phyloP scores from a whole-genome alignment of 35 echinoderm and acorn worm genomes.

The Patiria miniata region DNA sequence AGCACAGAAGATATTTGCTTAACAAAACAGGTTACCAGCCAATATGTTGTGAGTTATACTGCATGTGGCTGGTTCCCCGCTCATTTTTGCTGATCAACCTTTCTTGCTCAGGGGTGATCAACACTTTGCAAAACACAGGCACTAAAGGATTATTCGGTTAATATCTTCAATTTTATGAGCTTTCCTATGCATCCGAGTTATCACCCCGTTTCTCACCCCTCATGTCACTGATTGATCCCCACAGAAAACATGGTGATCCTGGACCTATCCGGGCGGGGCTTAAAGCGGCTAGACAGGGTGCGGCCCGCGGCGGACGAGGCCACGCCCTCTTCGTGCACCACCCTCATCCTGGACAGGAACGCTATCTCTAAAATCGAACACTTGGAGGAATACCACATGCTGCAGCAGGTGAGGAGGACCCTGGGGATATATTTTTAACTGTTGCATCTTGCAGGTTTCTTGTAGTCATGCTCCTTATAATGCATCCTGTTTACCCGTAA shows the following conservation, averaged over 20 bases:
- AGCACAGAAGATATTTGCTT: too few relatives aligned
- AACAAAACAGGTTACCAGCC: too few relatives aligned
- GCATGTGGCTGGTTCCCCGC: too few relatives aligned
- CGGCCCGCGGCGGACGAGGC: slow-evolving; percentile 27
- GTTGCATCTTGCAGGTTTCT: neutral
- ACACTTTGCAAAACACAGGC: too few relatives aligned
- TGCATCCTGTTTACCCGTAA: too few relatives aligned
- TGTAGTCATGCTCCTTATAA: neutral
- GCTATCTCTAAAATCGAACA: slow-evolving; percentile 85
- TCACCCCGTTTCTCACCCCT: too few relatives aligned
- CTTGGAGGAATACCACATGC: slow-evolving; percentile 66
- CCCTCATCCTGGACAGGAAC: slow-evolving; percentile 94
- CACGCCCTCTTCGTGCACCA: slow-evolving; percentile 69
- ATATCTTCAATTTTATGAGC: too few relatives aligned
- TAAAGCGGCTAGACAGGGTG: slow-evolving; percentile 80
- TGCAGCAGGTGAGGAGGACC: slow-evolving; percentile 75
- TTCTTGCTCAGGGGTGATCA: too few relatives aligned
- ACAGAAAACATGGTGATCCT: slow-evolving; percentile 92
- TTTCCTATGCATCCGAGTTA: too few relatives aligned
- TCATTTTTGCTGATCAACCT: too few relatives aligned
- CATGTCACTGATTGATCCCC: neutral
- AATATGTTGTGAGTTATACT: too few relatives aligned
- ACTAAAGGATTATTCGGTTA: too few relatives aligned
- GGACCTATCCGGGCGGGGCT: slow-evolving; percentile 69
- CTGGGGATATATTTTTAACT: neutral